Evolutionary conservation across 35 echinoderm and acorn worm genomes (phyloP).

Genomic region (Amphiura filiformis): DNA sequence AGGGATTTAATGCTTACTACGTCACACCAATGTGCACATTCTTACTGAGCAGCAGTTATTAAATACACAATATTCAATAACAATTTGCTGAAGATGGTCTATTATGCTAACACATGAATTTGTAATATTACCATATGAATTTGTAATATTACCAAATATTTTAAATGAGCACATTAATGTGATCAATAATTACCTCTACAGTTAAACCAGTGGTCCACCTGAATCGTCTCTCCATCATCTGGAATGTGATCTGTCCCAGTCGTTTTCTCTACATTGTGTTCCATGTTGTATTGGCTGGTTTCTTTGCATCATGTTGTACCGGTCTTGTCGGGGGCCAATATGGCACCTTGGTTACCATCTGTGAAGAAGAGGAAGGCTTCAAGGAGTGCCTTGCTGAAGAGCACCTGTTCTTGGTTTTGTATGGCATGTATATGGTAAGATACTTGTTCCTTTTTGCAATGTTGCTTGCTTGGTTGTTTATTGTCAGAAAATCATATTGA

Average conservation of each 20-base stretch:
- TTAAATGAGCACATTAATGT: no score
- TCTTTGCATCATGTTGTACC: conserved; percentile 46
- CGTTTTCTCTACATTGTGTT: conserved; percentile 45
- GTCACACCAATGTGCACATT: no score
- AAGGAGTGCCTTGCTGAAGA: conserved; percentile 47
- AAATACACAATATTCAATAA: no score
- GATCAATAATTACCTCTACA: no score
- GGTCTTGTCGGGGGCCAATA: conserved; percentile 36
- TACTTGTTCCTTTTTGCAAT: no score
- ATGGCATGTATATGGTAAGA: conserved; percentile 70
- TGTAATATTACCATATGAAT: no score
- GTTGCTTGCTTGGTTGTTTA: neutral
- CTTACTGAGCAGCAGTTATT: no score
- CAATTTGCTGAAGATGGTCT: no score
- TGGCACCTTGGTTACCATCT: conserved; percentile 15
- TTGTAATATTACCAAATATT: no score
- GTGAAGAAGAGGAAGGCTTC: neutral
- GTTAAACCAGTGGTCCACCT: conserved; percentile 50
- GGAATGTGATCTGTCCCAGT: conserved; percentile 40
- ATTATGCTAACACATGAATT: no score
- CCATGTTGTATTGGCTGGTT: conserved; percentile 44
- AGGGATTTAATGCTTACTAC: no score
- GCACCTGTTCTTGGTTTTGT: conserved; percentile 74
- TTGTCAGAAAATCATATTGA: neutral
- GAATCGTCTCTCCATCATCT: conserved; percentile 70